Evolutionary conservation across 1,140 invertebrate species (phyloP), one percentile per base, ranked within the genome.

Genomic region (Lucilia cuprina): DNA sequence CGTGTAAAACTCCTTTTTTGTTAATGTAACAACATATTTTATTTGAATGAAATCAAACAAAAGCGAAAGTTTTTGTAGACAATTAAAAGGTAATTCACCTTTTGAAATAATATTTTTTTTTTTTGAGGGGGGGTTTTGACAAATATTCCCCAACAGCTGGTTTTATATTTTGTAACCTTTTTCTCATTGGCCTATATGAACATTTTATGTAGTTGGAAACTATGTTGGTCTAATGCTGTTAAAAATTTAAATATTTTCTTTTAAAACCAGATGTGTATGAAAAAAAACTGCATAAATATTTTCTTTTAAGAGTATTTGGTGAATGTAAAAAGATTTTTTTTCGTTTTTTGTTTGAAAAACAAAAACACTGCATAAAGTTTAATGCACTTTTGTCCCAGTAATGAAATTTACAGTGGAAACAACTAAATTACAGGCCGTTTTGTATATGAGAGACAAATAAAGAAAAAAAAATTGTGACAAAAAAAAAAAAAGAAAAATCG

Each of bases 321-420:
- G 17, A 17, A 55, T 55, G 12, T 55, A 2, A 55, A 55, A 14
- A 5, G 9, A 49, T 49, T 55, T 55, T 55, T n/a, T n/a, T n/a
- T n/a, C n/a, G n/a, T n/a, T n/a, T n/a, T 55, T 5, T 5, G 5
- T 41, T 41, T 41, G 41, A 41, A 41, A 41, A 41, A 41, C 7
- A 41, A 41, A 41, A 41, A 41, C 35, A 41, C 35, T n/a, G n/a
- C n/a, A n/a, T 8, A 60, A 25, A 70, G 65, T 70, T 70, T 70
- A 70, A 70, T 70, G 65, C 65, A 70, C 65, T 70, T 70, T 70
- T 70, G 65, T 70, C n/a, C 65, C 19, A 70, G 65, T 25, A 70
- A 70, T 21, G 65, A 21, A 70, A 70, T 21, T n/a, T 19, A 70
- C 19, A 21, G 50, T 9, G 5, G n/a, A n/a, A 25, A 7, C n/a